Evolutionary conservation across 2,113 vertebrate species (phyloP).

Genomic region (Hemibagrus wyckioides): DNA sequence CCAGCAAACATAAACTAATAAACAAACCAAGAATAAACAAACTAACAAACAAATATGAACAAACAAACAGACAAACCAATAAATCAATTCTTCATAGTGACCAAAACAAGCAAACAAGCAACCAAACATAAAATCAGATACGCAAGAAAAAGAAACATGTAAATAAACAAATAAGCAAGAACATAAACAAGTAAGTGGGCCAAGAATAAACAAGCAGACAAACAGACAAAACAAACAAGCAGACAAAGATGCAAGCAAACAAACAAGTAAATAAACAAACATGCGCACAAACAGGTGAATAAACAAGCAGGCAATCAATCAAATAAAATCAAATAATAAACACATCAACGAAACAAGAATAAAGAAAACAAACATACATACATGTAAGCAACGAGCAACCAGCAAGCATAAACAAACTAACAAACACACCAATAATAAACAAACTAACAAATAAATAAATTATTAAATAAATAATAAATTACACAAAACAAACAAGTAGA

Average conservation of each 20-base stretch:
- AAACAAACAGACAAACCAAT: too few species aligned
- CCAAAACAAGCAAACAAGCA: background rate
- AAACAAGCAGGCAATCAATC: background rate
- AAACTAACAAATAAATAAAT: background rate
- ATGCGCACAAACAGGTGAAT: background rate
- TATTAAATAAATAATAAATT: background rate
- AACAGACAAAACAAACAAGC: background rate
- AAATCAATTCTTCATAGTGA: too few species aligned
- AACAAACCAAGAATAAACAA: too few species aligned
- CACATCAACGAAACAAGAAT: background rate
- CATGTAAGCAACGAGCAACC: background rate
- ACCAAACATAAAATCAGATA: background rate
- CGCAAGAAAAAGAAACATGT: background rate
- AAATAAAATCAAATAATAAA: background rate
- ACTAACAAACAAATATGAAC: too few species aligned
- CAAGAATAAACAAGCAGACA: background rate
- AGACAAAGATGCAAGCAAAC: background rate
- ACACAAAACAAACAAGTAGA: background rate
- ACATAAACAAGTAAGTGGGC: background rate
- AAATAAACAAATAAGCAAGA: background rate
- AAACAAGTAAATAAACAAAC: background rate
- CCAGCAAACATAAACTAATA: too few species aligned
- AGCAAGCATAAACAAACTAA: background rate
- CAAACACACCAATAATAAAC: background rate
- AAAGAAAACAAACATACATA: background rate